These are phyloP conservation scores for Limnephilus marmoratus DNA, from an alignment of 2,888 invertebrate genomes.

Conservation along the genomic window DNA sequence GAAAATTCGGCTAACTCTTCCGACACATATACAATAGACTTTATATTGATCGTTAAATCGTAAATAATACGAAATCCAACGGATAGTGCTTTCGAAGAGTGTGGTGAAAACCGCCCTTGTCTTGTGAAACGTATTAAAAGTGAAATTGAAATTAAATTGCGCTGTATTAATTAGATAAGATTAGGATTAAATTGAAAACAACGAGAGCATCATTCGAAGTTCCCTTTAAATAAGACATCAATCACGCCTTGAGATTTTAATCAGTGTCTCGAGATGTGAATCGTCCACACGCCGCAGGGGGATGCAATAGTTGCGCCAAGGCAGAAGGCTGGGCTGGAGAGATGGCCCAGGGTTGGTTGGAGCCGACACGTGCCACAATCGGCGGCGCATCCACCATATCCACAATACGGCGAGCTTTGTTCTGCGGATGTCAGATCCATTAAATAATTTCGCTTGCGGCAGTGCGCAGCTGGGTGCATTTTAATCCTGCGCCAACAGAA, in stretches of 20 bases:
- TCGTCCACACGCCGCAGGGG: neutral
- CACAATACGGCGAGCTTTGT: constrained; percentile 10
- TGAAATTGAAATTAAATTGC: neutral
- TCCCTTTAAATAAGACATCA: neutral
- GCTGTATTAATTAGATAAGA: neutral
- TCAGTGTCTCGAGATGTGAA: neutral
- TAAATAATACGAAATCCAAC: too few relatives aligned
- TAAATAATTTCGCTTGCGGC: constrained; percentile 47
- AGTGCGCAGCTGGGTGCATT: constrained; percentile 29
- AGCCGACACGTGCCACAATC: neutral
- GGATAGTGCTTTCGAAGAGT: too few relatives aligned
- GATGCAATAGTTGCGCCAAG: neutral
- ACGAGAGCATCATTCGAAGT: neutral
- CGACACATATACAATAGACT: too few relatives aligned
- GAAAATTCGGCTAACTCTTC: too few relatives aligned
- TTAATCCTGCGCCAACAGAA: constrained; percentile 19
- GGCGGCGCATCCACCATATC: neutral
- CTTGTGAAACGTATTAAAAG: neutral
- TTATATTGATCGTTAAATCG: too few relatives aligned
- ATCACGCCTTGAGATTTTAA: neutral
- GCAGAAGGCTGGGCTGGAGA: neutral
- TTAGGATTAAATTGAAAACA: neutral
- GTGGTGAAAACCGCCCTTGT: neutral
- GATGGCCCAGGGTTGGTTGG: neutral
- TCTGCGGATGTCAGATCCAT: constrained; percentile 42